Base-by-base conservation (phyloP, 2,797 vertebrate species). In the Momotus momota region DNA sequence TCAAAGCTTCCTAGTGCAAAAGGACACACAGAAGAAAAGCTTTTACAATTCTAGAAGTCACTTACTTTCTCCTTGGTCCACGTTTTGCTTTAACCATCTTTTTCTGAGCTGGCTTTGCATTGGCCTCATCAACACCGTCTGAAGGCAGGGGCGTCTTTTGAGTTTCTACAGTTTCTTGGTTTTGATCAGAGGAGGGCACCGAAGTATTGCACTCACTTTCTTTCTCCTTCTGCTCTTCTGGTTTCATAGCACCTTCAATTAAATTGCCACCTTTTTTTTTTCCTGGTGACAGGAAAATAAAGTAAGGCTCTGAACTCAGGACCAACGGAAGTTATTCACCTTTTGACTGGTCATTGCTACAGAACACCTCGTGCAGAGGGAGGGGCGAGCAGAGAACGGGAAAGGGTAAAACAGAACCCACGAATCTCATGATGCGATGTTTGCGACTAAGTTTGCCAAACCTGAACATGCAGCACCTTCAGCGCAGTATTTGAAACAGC, bases 51-150 rank as follows among this genome's bases (percentile, higher is more conserved):
- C 57, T 72, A 81, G 19, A 54, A 41, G 18, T 27, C 85, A 92
- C 98, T 97, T 96, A 99, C 99, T 97, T 98, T 97, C 97, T 98
- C 43, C 97, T 97, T 12, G 98, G 88, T 48, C 98, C 94, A 61
- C 97, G 98, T 95, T 98, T 99, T 94, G 97, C 97, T 97, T 98
- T 99, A 70, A 96, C 89, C 81, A 98, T 98, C 93, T 98, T 98
- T 38, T 97, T 97, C 93, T 95, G 93, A 41, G 94, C 96, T 87
- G 97, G 98, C 94, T 98, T 98, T 95, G 95, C 94, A n/a, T 70
- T 90, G 40, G 97, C 95, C 81, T 95, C 95, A 15, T 96, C 94
- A 61, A 97, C n/a, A 65, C 96, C 35, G 46, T 97, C 65, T 70
- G 97, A 70, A 94, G 97, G 96, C 54, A 96, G 96, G 43, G 88